Conservation (phyloP, 2,113 vertebrate species). For the Cinclus mexicanus region DNA sequence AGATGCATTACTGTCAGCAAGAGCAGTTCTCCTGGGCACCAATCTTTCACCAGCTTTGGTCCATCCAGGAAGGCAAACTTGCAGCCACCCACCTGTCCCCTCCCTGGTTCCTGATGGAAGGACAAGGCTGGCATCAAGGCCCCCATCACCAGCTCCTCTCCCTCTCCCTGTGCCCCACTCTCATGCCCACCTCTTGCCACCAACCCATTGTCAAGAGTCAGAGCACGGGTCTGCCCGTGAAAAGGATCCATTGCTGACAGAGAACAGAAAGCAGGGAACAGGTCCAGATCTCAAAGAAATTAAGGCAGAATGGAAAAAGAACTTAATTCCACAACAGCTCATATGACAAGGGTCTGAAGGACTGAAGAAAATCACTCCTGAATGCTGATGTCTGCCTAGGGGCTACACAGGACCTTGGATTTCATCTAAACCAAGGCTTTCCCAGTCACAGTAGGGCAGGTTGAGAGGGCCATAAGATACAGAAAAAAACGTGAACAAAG, state of each 20-base stretch:
- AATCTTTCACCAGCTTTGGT: not conserved
- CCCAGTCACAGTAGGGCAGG: not conserved
- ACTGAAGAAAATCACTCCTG: not conserved
- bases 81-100: not conserved
- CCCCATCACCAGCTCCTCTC: not conserved
- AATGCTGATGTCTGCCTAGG: not conserved
- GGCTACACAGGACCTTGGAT: not conserved
- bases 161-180: rapidly evolving
- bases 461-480: not conserved
- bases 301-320: rapidly evolving
- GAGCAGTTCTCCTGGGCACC: not conserved
- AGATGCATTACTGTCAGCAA: not conserved
- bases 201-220: not conserved
- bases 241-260: not conserved
- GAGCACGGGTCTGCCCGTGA: rapidly evolving
- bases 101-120: not conserved
- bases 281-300: not conserved
- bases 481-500: not conserved
- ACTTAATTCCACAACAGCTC: not conserved
- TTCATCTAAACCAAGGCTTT: not conserved
- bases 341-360: not conserved
- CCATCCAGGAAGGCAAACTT: not conserved
- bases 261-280: not conserved
- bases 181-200: not conserved
- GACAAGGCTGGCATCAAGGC: not conserved